phyloP scores from a whole-genome alignment of 1,140 invertebrate species.

The Tetraneura akinire region DNA sequence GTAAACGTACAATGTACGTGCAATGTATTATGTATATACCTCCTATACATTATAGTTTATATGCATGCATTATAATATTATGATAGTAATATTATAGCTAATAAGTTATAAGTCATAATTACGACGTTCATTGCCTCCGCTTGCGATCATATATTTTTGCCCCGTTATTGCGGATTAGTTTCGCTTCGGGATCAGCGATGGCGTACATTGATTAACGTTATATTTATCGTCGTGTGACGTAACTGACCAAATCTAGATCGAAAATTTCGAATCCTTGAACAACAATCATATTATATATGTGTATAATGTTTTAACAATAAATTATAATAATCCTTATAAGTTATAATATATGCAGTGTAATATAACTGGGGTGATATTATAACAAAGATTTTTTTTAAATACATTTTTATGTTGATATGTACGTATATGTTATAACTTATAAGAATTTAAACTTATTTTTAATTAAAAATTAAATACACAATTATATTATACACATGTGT shows the following conservation, averaged over 20 bases:
- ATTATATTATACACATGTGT: too few species aligned
- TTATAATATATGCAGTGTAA: too few species aligned
- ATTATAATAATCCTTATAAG: too few species aligned
- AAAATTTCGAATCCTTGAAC: conserved; percentile 11
- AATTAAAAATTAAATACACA: too few species aligned
- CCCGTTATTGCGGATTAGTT: conserved; percentile 14
- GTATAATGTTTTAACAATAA: neutral
- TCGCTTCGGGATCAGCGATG: neutral
- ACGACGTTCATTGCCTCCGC: too few species aligned
- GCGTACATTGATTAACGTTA: neutral
- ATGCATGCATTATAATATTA: neutral
- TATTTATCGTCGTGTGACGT: neutral
- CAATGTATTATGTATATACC: too few species aligned
- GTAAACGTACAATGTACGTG: neutral
- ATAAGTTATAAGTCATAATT: conserved; percentile 21
- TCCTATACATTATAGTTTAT: too few species aligned
- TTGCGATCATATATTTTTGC: neutral
- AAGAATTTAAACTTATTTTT: too few species aligned
- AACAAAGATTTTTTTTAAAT: too few species aligned
- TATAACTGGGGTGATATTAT: too few species aligned
- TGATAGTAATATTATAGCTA: conserved; percentile 1
- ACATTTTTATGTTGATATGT: too few species aligned
- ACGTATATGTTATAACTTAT: too few species aligned
- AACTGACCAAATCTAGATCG: neutral
- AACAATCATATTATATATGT: neutral